Conservation (phyloP, 1,140 invertebrate genomes). For the Euura saliciscinereae region DNA sequence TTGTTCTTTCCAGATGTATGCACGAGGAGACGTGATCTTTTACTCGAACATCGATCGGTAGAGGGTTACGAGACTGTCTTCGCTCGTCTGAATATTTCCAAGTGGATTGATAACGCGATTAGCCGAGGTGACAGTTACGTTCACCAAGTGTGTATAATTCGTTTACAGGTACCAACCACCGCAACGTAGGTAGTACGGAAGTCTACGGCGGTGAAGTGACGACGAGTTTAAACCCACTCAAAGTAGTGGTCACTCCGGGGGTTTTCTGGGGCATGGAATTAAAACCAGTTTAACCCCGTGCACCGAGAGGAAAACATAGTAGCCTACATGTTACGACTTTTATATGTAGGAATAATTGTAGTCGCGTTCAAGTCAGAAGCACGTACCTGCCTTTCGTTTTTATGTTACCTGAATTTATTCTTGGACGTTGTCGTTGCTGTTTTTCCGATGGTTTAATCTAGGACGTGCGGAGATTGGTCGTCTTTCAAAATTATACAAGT, state of each 20-base stretch:
- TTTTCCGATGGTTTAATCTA: not conserved
- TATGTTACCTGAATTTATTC: not conserved
- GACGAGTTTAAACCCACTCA: conserved; percentile 1
- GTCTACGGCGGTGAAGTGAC: not conserved
- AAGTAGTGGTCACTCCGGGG: not conserved
- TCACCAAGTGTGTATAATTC: not conserved
- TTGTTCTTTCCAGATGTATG: no score
- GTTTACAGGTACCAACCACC: not conserved
- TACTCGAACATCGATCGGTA: no score
- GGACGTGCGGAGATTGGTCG: not conserved
- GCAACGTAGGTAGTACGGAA: not conserved
- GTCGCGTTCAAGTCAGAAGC: not conserved
- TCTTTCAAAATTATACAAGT: not conserved
- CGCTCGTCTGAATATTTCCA: not conserved
- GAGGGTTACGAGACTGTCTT: not conserved
- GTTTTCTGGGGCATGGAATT: not conserved
- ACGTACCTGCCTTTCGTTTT: not conserved
- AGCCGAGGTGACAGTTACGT: not conserved
- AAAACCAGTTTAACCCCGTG: not conserved
- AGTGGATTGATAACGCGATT: not conserved
- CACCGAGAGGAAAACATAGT: not conserved
- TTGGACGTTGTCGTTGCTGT: not conserved
- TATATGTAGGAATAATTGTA: not conserved
- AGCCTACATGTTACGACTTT: not conserved
- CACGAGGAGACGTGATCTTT: no score